These are phyloP conservation scores for Meloe dianella DNA, from an alignment of 2,888 invertebrate genomes.

Conservation along the genomic window DNA sequence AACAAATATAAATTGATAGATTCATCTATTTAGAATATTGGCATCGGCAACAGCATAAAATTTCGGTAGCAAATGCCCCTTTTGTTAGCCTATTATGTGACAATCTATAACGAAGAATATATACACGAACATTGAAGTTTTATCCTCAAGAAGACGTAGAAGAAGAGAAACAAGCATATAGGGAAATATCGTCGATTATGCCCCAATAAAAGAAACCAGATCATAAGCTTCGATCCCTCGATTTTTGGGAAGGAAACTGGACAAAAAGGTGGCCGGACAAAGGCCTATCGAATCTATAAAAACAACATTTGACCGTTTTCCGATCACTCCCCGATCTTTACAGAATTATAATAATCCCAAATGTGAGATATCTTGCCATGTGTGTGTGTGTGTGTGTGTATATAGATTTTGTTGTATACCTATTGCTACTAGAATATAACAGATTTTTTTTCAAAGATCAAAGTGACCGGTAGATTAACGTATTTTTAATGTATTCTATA, in stretches of 20 bases:
- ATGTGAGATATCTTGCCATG: slow-evolving; percentile 43
- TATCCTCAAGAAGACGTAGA: slow-evolving; percentile 22
- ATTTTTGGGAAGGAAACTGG: slow-evolving; percentile 36
- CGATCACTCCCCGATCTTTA: slow-evolving; percentile 52
- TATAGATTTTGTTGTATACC: slow-evolving; percentile 20
- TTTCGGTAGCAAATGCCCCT: slow-evolving; percentile 35
- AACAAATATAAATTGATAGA: slow-evolving; percentile 8
- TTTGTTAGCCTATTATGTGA: slow-evolving; percentile 39
- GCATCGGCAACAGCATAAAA: slow-evolving; percentile 22
- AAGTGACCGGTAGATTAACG: slow-evolving; percentile 29
- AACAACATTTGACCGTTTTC: slow-evolving; percentile 52
- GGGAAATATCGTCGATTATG: slow-evolving; percentile 33
- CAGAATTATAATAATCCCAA: slow-evolving; percentile 52
- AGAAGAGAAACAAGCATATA: slow-evolving; percentile 2
- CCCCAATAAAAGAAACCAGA: slow-evolving; percentile 53
- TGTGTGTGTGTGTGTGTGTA: no score
- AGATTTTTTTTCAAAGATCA: slow-evolving; percentile 32
- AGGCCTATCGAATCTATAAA: slow-evolving; percentile 38
- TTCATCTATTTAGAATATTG: not conserved
- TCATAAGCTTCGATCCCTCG: slow-evolving; percentile 43
- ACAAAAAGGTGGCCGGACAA: slow-evolving; percentile 45
- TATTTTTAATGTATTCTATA: slow-evolving; percentile 26
- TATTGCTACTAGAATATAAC: slow-evolving; percentile 18
- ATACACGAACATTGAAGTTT: slow-evolving; percentile 28
- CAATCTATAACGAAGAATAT: slow-evolving; percentile 31